These are phyloP conservation scores for Bettongia penicillata DNA, from an alignment of 2,113 vertebrate genomes.

Conservation along the genomic window DNA sequence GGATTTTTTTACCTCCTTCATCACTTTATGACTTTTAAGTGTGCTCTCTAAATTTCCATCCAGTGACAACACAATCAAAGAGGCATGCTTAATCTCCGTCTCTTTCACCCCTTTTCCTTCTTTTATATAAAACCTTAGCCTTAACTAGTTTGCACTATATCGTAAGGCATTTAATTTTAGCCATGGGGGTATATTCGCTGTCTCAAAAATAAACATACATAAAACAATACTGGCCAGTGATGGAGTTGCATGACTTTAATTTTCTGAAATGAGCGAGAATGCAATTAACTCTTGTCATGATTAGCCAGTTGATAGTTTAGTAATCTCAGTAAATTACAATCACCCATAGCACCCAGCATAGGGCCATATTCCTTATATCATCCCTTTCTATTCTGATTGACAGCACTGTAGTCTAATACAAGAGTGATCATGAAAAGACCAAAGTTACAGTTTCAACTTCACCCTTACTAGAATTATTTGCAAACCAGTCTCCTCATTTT, in stretches of 20 bases:
- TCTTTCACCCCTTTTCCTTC: slow-evolving; percentile 56
- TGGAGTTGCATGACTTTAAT: slow-evolving; percentile 50
- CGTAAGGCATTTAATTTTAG: slow-evolving; percentile 78
- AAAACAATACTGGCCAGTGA: slow-evolving; percentile 69
- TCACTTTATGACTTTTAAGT: slow-evolving; percentile 57
- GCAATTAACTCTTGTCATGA: slow-evolving; percentile 64
- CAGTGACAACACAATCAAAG: slow-evolving; percentile 72
- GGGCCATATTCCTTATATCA: slow-evolving; percentile 20
- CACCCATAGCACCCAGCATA: slow-evolving; percentile 36
- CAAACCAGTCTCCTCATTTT: background rate
- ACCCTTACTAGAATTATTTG: background rate
- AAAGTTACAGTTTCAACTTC: slow-evolving; percentile 23
- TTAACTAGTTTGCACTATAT: slow-evolving; percentile 73
- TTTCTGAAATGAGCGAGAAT: slow-evolving; percentile 57
- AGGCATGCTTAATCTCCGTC: slow-evolving; percentile 74
- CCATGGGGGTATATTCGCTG: slow-evolving; percentile 77
- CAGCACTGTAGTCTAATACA: background rate
- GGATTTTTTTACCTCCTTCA: slow-evolving; percentile 33
- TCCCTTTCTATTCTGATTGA: slow-evolving; percentile 62
- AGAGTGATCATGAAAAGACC: slow-evolving; percentile 40
- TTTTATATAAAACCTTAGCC: slow-evolving; percentile 72
- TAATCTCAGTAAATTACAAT: slow-evolving; percentile 38
- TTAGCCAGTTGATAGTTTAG: slow-evolving; percentile 44
- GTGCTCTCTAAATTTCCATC: slow-evolving; percentile 73
- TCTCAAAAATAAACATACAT: slow-evolving; percentile 77